Conservation (phyloP, 2,113 vertebrate genomes). For the Prolemur simus region DNA sequence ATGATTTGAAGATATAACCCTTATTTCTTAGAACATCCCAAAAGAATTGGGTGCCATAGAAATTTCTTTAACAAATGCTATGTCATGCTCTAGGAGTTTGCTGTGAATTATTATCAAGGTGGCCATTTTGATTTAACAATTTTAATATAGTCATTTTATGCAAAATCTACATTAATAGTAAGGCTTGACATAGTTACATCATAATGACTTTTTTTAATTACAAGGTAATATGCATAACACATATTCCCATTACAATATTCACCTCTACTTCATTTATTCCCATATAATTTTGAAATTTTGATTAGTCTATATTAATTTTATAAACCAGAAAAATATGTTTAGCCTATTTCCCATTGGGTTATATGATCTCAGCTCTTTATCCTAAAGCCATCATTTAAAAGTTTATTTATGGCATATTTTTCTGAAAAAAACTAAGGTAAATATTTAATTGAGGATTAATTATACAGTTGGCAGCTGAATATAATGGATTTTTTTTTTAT, state of each 20-base stretch:
- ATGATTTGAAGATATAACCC: not conserved
- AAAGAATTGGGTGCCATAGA: not conserved
- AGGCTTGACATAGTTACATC: not conserved
- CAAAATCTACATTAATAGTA: not conserved
- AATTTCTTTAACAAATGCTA: not conserved
- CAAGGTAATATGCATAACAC: not conserved
- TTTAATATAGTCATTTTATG: not conserved
- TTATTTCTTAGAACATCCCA: not conserved
- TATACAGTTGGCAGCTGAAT: not conserved
- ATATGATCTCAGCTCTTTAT: not conserved
- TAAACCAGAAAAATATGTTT: not conserved
- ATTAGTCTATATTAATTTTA: not conserved
- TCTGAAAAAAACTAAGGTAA: not conserved
- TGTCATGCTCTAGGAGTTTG: not conserved
- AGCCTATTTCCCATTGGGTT: not conserved
- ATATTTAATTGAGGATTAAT: not conserved
- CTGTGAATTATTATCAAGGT: not conserved
- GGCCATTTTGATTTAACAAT: not conserved
- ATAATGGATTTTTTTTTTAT: not conserved
- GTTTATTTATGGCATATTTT: not conserved
- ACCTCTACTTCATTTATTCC: not conserved
- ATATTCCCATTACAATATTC: not conserved
- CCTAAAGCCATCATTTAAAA: not conserved
- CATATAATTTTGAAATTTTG: not conserved
- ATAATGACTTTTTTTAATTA: not conserved